Base-by-base conservation (phyloP, 2,113 vertebrate species). In the Pomatostomus ruficeps region DNA sequence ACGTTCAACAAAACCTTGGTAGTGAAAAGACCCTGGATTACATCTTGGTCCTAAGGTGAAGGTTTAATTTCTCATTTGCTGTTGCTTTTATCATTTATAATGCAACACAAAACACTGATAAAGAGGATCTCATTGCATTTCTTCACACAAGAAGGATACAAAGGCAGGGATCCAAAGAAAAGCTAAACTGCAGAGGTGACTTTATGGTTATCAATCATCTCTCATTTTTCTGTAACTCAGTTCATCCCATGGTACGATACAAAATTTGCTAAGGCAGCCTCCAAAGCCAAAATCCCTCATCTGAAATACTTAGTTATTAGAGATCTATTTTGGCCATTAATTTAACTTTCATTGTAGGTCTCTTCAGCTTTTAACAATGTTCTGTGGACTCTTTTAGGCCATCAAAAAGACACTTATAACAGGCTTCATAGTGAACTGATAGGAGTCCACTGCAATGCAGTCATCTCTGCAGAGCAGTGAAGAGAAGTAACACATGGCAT, bases 391-490 rank as follows among this genome's bases (percentile, higher is more conserved):
- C 63, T 90, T 71, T 88, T 38, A 90, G 88, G 63, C 85, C 79
- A 90, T 93, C 92, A 93, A 88, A 95, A 91, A 66, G 77, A 80
- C 63, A 83, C 86, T 95, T 95, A 91, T 1, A 62, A 59, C 59
- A 88, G 71, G 85, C 58, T 96, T 94, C 74, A 48, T 38, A 77
- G 63, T n/a, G 62, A 93, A 96, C 85, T 68, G 80, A 68, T 10
- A 84, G 65, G 77, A 95, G 86, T 52, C 88, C 80, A 71, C 94
- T 97, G 94, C 95, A 97, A 91, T 90, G 88, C 95, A 95, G 94
- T 82, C 81, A 91, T 94, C 82, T 96, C 89, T 94, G 91, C 93
- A 96, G 89, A 95, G 94, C 89, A 85, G 36, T 91, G 95, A 93
- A 52, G 73, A 62, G 85, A 79, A 94, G 91, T 51, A 96, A 85